Base-by-base conservation (phyloP, 2,113 vertebrate species). In the Psittacara wagleri region DNA sequence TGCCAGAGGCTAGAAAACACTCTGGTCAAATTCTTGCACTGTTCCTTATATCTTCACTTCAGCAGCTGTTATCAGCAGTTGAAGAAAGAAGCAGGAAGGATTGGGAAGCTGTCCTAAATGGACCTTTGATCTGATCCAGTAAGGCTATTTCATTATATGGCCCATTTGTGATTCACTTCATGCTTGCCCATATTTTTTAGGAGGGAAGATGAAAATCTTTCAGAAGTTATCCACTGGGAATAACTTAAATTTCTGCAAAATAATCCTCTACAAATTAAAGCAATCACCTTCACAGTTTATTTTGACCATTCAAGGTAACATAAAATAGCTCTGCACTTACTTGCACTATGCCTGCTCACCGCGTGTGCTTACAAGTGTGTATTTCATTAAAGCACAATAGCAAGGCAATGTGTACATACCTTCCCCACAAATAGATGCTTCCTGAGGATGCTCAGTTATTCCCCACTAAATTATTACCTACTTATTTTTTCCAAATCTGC, bases 51-150 rank as follows among this genome's bases (percentile, higher is more conserved):
- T 28, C 14, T 74, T 91, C 49, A 48, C 7, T 62, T 66, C 37
- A 57, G 29, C 41, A 74, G 52, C 55, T 80, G 44, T 28, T 70
- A 81, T 3, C 22, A 62, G 15, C n/a, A 61, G n/a, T 41, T 63
- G 31, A 29, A 77, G 31, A 90, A 77, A 77, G 54, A 57, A 73
- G 35, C 4, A 4, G 20, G 11, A 11, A n/a, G 8, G 8, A n/a
- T 0, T 1, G 0, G 23, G 25, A 17, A 77, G 74, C 41, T 31
- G 7, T 11, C 15, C 31, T 66, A 62, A 14, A 28, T 12, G 5
- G 49, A 88, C 17, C 22, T 81, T 67, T 74, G 43, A 75, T 44
- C 55, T 75, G 13, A 59, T 57, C 27, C 54, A 88, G 59, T 16
- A 73, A 31, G 16, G 49, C 10, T 7, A 41, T 77, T 86, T 67